Conservation (phyloP, 1,140 invertebrate species). For the Nasonia vitripennis region DNA sequence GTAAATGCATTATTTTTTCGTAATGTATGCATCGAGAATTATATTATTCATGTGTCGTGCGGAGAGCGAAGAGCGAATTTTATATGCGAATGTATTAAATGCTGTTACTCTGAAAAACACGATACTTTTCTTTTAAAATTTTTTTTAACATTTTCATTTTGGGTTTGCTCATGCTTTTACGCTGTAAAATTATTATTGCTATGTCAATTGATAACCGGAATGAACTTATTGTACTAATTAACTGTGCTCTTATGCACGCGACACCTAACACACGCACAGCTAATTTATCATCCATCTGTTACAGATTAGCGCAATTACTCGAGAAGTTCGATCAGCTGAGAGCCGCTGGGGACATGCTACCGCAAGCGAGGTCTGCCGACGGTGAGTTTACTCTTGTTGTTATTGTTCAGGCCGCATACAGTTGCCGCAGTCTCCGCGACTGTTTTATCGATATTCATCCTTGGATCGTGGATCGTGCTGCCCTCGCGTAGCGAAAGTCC, state of each 20-base stretch:
- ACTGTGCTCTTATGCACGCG: no score
- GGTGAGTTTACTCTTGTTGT: slow-evolving; percentile 61
- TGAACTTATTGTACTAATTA: no score
- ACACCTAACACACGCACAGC: not conserved
- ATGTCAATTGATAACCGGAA: no score
- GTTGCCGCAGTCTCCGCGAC: not conserved
- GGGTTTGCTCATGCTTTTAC: no score
- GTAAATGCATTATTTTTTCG: not conserved
- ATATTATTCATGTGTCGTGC: not conserved
- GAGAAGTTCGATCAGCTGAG: slow-evolving; percentile 92
- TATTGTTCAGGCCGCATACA: not conserved
- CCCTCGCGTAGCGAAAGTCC: slow-evolving; percentile 53
- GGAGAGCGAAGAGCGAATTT: no score
- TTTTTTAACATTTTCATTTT: no score
- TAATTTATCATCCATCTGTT: slow-evolving; percentile 64
- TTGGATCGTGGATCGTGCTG: slow-evolving; percentile 58
- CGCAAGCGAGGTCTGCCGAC: slow-evolving; percentile 79
- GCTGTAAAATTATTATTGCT: no score
- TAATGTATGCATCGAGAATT: not conserved
- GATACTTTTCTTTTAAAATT: no score
- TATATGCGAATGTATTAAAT: not conserved
- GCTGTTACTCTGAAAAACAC: not conserved
- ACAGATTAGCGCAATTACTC: slow-evolving; percentile 81
- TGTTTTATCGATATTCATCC: slow-evolving; percentile 43
- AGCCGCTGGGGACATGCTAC: slow-evolving; percentile 85